A percentile compares a stretch with the other conserved stretches of the same genome.
phyloP scores from a whole-genome alignment of 2,888 invertebrate genomes.

The Rhamphomyia laevipes region DNA sequence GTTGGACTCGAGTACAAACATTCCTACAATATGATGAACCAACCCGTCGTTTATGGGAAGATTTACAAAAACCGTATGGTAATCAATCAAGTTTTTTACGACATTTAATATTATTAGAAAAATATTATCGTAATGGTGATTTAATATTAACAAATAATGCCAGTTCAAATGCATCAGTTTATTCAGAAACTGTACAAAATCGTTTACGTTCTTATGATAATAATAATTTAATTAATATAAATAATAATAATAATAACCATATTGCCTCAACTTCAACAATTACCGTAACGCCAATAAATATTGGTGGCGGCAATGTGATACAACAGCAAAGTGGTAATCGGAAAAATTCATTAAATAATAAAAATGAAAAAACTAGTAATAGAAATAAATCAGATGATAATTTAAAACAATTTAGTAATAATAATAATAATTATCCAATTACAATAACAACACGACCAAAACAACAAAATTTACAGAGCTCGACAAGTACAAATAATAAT shows the following conservation, averaged over 20 bases:
- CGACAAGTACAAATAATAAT: slow-evolving; percentile 2
- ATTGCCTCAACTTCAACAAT: slow-evolving; percentile 30
- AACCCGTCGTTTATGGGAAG: slow-evolving; percentile 70
- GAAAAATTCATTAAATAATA: slow-evolving; percentile 12
- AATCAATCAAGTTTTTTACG: slow-evolving; percentile 76
- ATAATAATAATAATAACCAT: too few relatives aligned
- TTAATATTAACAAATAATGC: slow-evolving; percentile 61
- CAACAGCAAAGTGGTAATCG: slow-evolving; percentile 5
- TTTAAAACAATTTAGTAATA: slow-evolving; percentile 10
- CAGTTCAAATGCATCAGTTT: slow-evolving; percentile 60
- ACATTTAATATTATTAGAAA: slow-evolving; percentile 68
- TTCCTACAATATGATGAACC: slow-evolving; percentile 71
- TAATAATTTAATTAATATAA: background rate
- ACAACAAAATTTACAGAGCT: slow-evolving; percentile 8
- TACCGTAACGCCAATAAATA: slow-evolving; percentile 27
- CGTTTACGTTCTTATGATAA: slow-evolving; percentile 67
- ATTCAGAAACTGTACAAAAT: slow-evolving; percentile 69
- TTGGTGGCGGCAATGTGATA: background rate
- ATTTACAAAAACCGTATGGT: slow-evolving; percentile 74
- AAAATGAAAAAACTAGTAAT: background rate
- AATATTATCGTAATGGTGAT: slow-evolving; percentile 73
- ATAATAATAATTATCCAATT: slow-evolving; percentile 10
- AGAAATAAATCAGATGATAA: slow-evolving; percentile 21
- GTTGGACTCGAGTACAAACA: slow-evolving; percentile 71
- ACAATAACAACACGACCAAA: slow-evolving; percentile 10